Evolutionary conservation across 2,113 vertebrate species (phyloP), one percentile per base, ranked within the genome.

Genomic region (Shinisaurus crocodilurus): DNA sequence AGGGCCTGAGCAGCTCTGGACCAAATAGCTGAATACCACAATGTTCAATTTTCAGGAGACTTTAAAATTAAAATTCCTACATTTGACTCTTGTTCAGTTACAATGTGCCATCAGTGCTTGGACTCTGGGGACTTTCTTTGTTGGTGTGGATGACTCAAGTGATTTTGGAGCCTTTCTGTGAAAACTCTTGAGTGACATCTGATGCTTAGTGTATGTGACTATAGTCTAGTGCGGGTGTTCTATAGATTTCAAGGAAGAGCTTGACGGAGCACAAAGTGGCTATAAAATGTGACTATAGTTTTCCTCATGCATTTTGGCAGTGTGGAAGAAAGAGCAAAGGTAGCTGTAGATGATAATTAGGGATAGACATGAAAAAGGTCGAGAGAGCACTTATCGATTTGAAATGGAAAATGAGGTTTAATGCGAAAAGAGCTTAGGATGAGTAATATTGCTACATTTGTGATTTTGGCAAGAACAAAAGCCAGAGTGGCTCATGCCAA

Each of bases 191-290:
- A 45, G 50, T 37, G 54, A 23, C 34, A 25, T 6, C 60, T 82
- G 34, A 82, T 82, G 80, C 48, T 37, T 82, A 20, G 32, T 54
- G 32, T 34, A 54, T 32, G 45, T 37, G 45, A 50, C 15, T 67
- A 0, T 0, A 29, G 23, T 87, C n/a, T 15, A 25, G 0, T 1
- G 2, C 0, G 1, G 65, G 85, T 13, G 65, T 34, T 0, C 0
- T 86, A 3, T 81, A 18, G 40, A 15, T 67, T 5, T 88, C 65
- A 69, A 87, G 37, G 29, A 91, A 4, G n/a, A 7, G 20, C 63
- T 70, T 85, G 89, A 1, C 0, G n/a, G 29, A 91, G 86, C 27
- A n/a, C 43, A 77, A 77, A 29, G 23, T 29, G 43, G 8, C 34
- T 57, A 57, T 81, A 81, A 81, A 57, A 54, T 81, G 50, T 25